Conservation (phyloP, 2,888 invertebrate genomes). For the Graphium colonna region DNA sequence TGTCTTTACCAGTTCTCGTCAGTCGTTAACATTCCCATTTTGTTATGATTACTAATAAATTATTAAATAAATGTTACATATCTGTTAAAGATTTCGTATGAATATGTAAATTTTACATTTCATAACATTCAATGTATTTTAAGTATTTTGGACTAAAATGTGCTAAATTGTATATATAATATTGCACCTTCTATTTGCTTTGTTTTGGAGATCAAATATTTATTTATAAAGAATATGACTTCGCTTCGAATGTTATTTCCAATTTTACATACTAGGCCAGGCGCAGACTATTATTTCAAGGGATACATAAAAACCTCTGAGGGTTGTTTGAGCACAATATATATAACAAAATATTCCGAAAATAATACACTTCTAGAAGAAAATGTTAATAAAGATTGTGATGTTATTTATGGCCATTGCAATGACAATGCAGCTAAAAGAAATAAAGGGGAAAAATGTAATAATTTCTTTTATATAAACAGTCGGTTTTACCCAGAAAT, state of each 20-base stretch:
- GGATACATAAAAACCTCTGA: conserved; percentile 42
- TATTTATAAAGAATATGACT: conserved; percentile 24
- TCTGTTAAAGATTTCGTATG: too few species aligned
- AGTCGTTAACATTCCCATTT: too few species aligned
- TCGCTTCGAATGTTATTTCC: conserved; percentile 49
- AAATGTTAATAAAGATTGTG: conserved; percentile 27
- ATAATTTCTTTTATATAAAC: conserved; percentile 41
- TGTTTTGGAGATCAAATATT: neutral
- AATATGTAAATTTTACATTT: too few species aligned
- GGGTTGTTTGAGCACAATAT: conserved; percentile 42
- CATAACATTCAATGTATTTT: too few species aligned
- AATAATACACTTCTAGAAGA: conserved; percentile 30
- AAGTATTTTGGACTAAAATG: too few species aligned
- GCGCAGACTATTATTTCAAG: conserved; percentile 42
- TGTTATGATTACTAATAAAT: too few species aligned
- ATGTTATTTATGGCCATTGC: conserved; percentile 47
- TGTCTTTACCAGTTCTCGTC: too few species aligned
- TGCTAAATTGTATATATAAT: neutral
- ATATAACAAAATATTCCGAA: conserved; percentile 44
- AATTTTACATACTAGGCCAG: conserved; percentile 28
- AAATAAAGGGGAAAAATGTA: conserved; percentile 17
- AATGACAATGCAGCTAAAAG: conserved; percentile 29
- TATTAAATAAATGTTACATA: too few species aligned
- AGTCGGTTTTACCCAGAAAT: conserved; percentile 34
- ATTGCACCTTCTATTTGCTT: too few species aligned